Percentiles rank a stretch among this genome's conserved stretches.
These are phyloP conservation scores for Drosophila mayaguana DNA, from an alignment of 2,888 invertebrate species.

Conservation along the genomic window DNA sequence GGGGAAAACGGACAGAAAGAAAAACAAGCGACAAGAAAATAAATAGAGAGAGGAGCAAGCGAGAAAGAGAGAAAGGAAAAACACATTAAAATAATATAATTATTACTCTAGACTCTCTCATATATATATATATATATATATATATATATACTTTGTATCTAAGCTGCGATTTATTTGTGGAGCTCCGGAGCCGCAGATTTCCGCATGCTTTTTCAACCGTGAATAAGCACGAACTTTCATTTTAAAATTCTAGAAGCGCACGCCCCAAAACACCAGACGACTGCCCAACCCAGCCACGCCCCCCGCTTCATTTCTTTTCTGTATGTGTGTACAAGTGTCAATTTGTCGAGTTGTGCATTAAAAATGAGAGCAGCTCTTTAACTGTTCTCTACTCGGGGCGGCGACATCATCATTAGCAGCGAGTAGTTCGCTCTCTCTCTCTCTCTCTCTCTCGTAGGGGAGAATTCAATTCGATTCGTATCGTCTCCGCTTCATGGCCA, in stretches of 20 bases:
- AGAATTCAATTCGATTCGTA: not conserved
- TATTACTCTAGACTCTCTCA: constrained; percentile 44
- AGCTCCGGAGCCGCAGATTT: constrained; percentile 59
- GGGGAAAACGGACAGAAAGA: constrained; percentile 25
- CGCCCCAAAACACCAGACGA: constrained; percentile 23
- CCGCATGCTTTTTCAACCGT: constrained; percentile 81
- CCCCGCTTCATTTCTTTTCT: constrained; percentile 15
- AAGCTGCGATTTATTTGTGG: constrained; percentile 49
- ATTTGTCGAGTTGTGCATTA: constrained; percentile 59
- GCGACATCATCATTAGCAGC: constrained; percentile 39
- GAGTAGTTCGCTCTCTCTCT: constrained; percentile 3
- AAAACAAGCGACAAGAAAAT: constrained; percentile 22
- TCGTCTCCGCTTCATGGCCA: constrained; percentile 17
- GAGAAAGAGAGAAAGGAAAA: constrained; percentile 45
- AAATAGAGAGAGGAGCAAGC: not conserved
- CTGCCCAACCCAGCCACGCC: constrained; percentile 3
- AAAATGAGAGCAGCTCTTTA: constrained; percentile 46
- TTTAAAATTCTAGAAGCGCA: constrained; percentile 72
- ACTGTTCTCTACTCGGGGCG: constrained; percentile 14
- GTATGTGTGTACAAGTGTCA: constrained; percentile 39
- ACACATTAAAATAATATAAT: constrained; percentile 79
- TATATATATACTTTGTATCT: constrained; percentile 19
- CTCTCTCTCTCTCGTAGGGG: not conserved
- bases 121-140: not conserved
- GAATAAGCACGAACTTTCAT: constrained; percentile 81